phyloP scores from a whole-genome alignment of 2,797 vertebrate species.

The Sebastes cheni region DNA sequence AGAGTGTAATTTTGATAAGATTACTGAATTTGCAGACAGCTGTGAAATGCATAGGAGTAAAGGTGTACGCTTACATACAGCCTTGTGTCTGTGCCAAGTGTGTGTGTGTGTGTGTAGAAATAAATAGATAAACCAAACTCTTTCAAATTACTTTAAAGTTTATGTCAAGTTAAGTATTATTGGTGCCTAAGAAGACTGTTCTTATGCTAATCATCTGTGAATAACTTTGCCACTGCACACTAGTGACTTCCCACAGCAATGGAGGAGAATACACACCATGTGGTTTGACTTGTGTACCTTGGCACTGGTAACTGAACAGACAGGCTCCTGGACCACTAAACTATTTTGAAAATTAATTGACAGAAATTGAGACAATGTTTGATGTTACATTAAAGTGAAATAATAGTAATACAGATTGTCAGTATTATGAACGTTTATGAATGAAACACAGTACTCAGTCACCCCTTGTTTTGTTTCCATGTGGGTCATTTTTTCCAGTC shows the following conservation, averaged over 20 bases:
- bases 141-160: background rate
- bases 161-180: background rate
- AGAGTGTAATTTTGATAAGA: background rate
- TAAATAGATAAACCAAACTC: background rate
- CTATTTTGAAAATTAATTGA: background rate
- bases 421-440: background rate
- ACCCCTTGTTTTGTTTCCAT: background rate
- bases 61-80: background rate
- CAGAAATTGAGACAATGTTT: background rate
- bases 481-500: background rate
- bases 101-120: background rate
- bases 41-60: background rate
- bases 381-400: background rate
- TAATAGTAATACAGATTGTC: background rate
- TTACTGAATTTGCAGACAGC: background rate
- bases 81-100: background rate
- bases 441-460: background rate
- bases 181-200: background rate
- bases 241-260: background rate
- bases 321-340: background rate
- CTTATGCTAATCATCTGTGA: too few relatives aligned
- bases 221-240: background rate
- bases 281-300: background rate
- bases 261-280: too few relatives aligned
- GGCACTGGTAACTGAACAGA: background rate